phyloP scores from a whole-genome alignment of 2,797 vertebrate species.

The Cuculus canorus region DNA sequence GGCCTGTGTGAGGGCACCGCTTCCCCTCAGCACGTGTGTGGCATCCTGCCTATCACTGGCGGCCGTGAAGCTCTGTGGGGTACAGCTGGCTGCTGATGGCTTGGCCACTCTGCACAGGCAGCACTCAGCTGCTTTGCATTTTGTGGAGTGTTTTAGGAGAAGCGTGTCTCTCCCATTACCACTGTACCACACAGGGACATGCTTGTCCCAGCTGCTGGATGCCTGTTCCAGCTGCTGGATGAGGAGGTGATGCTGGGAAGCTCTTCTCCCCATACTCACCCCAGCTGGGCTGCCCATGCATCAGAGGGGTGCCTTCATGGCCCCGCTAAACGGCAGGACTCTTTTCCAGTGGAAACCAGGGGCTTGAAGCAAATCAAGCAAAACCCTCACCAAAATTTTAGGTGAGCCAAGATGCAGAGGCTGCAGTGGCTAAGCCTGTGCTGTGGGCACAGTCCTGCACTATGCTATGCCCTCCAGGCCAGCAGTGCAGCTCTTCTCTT shows the following conservation, averaged over 20 bases:
- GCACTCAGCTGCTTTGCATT: not conserved
- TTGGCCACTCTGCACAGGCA: rapidly evolving
- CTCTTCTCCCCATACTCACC: rapidly evolving
- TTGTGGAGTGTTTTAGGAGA: not conserved
- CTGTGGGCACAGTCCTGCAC: not conserved
- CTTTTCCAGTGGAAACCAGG: not conserved
- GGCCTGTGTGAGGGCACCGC: rapidly evolving
- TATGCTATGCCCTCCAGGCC: rapidly evolving
- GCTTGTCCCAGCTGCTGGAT: no score
- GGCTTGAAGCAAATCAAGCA: not conserved
- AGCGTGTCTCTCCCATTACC: not conserved
- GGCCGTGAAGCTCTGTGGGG: not conserved
- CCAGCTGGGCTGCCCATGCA: rapidly evolving
- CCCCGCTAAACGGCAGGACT: rapidly evolving
- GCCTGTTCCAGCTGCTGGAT: not conserved
- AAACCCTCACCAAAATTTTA: not conserved
- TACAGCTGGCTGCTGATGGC: not conserved
- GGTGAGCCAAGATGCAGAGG: not conserved
- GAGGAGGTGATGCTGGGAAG: not conserved
- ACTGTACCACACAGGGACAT: not conserved
- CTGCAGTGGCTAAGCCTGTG: rapidly evolving
- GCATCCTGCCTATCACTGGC: rapidly evolving
- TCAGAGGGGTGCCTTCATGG: no score
- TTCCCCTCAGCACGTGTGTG: rapidly evolving
- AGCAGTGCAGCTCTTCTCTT: not conserved